Conservation (phyloP, 2,888 invertebrate species). For the Drosophila mettleri region DNA sequence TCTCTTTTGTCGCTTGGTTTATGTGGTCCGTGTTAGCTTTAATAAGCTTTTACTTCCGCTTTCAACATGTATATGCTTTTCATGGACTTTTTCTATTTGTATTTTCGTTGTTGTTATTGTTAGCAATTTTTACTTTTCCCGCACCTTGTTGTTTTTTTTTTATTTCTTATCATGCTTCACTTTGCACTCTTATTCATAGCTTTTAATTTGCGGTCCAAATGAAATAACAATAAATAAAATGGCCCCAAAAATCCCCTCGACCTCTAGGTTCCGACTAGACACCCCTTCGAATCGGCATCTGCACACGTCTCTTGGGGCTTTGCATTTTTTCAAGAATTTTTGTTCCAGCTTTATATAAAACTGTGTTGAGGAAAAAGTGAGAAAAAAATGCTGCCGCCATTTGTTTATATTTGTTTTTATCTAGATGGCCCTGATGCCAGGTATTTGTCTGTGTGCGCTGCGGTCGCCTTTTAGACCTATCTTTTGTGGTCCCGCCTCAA, state of each 20-base stretch:
- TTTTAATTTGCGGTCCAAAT: conserved; percentile 80
- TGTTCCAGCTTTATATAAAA: conserved; percentile 71
- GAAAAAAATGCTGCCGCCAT: conserved; percentile 55
- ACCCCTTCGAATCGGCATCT: neutral
- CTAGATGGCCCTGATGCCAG: conserved; percentile 78
- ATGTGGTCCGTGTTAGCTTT: conserved; percentile 59
- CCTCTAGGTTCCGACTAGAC: neutral
- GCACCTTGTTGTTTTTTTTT: conserved; percentile 51
- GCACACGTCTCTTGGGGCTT: conserved; percentile 23
- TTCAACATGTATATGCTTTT: conserved; percentile 57
- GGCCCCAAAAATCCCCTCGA: conserved; percentile 48
- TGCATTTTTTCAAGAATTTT: conserved; percentile 53
- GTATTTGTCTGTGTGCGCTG: conserved; percentile 68
- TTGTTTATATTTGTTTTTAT: conserved; percentile 79
- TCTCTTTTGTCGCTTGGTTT: neutral
- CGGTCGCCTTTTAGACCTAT: conserved; percentile 26
- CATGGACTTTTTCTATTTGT: conserved; percentile 24
- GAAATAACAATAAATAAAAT: conserved; percentile 80
- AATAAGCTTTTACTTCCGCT: conserved; percentile 78
- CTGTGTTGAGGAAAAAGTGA: conserved; percentile 28
- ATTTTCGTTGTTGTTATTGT: conserved; percentile 34
- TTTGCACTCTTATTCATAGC: conserved; percentile 76
- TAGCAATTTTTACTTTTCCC: conserved; percentile 43
- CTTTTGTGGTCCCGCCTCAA: conserved; percentile 29
- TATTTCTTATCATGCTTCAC: conserved; percentile 45